Conservation (phyloP, 2,888 invertebrate species). For the Mactromeris polynyma region DNA sequence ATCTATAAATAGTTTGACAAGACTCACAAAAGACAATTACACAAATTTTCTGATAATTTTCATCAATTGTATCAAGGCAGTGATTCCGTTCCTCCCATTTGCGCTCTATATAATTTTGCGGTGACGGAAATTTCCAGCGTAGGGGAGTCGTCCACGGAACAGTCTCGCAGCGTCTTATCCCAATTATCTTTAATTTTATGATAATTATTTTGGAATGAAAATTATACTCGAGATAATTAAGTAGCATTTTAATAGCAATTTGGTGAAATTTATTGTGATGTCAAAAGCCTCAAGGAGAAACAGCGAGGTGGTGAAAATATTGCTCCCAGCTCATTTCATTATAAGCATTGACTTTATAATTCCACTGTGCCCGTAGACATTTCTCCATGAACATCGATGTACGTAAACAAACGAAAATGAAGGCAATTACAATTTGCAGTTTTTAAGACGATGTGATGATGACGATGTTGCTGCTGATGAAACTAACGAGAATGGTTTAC, state of each 20-base stretch:
- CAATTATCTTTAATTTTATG: constrained; percentile 47
- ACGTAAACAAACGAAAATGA: background rate
- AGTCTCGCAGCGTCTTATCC: background rate
- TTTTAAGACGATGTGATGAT: background rate
- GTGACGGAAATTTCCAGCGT: constrained; percentile 34
- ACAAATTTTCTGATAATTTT: constrained; percentile 32
- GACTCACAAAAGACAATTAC: constrained; percentile 18
- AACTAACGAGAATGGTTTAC: too few relatives aligned
- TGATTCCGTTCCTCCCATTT: background rate
- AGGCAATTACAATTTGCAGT: background rate
- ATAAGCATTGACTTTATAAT: background rate
- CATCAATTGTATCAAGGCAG: background rate
- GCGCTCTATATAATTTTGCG: constrained; percentile 30
- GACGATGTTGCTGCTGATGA: background rate
- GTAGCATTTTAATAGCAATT: constrained; percentile 25
- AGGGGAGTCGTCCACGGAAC: constrained; percentile 2
- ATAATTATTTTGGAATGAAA: constrained; percentile 44
- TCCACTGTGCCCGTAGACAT: background rate
- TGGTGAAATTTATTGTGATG: constrained; percentile 1
- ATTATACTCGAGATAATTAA: constrained; percentile 40
- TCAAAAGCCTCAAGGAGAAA: constrained; percentile 14
- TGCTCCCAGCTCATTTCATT: background rate
- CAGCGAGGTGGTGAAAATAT: background rate
- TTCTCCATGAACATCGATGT: background rate
- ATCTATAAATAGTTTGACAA: background rate